These are phyloP conservation scores for Scelioninae gen. 1 DNA, from an alignment of 2,888 invertebrate species.

Conservation along the genomic window DNA sequence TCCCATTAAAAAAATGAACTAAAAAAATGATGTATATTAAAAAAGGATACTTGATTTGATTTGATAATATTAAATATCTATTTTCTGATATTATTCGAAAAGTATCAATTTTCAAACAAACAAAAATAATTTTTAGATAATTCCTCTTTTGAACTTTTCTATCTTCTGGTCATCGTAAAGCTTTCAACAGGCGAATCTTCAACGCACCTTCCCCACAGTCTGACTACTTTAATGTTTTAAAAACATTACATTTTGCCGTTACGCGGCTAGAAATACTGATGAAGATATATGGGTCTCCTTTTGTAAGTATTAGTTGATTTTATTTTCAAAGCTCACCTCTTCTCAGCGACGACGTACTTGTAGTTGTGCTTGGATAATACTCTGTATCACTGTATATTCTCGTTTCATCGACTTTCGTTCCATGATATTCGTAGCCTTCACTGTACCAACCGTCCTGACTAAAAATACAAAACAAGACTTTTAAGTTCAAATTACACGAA, in stretches of 20 bases:
- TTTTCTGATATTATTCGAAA: not conserved
- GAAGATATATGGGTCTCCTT: conserved; percentile 18
- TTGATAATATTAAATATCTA: not conserved
- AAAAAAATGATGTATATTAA: too few relatives aligned
- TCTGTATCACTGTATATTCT: conserved; percentile 84
- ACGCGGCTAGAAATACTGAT: conserved; percentile 4
- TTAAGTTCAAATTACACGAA: conserved; percentile 47
- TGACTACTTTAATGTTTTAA: conserved; percentile 16
- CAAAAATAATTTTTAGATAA: conserved; percentile 10
- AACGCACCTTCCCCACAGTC: not conserved
- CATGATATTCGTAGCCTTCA: conserved; percentile 85
- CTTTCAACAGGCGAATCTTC: not conserved
- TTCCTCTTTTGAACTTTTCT: conserved; percentile 14
- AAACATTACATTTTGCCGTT: conserved; percentile 4
- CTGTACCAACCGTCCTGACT: conserved; percentile 87
- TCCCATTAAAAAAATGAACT: too few relatives aligned
- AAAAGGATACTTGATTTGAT: too few relatives aligned
- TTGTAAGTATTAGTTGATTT: conserved; percentile 34
- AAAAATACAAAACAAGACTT: conserved; percentile 78
- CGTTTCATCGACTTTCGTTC: conserved; percentile 84
- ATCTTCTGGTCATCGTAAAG: conserved; percentile 25
- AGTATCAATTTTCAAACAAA: not conserved
- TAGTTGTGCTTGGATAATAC: conserved; percentile 83
- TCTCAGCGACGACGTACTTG: conserved; percentile 78
- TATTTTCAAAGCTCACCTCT: conserved; percentile 72